These are phyloP conservation scores for Anguilla pacifica DNA, from an alignment of 2,797 vertebrate species.

Conservation along the genomic window DNA sequence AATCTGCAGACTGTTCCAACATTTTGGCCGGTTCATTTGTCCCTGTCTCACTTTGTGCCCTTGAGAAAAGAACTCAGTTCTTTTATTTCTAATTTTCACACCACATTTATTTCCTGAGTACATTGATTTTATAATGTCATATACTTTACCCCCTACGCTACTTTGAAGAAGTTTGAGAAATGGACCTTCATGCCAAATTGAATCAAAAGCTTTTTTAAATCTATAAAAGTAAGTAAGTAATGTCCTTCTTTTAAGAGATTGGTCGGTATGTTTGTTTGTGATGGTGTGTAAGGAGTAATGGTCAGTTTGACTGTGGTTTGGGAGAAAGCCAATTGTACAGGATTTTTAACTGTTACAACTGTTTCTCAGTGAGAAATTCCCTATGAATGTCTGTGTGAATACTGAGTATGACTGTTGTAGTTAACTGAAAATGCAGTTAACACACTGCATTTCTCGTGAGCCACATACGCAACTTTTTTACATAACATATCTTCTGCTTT, in stretches of 20 bases:
- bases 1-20: background rate
- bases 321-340: background rate
- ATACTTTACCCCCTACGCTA: slow-evolving; percentile 4
- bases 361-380: background rate
- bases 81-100: slow-evolving; percentile 15
- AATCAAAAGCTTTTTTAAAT: slow-evolving; percentile 9
- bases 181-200: slow-evolving; percentile 2
- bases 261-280: background rate
- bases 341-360: background rate
- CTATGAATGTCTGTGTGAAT: background rate
- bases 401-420: background rate
- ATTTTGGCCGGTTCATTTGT: background rate
- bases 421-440: background rate
- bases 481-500: too few relatives aligned
- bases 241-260: background rate
- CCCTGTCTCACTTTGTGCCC: slow-evolving; percentile 3
- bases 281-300: background rate
- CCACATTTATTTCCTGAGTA: slow-evolving; percentile 14
- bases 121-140: slow-evolving; percentile 12
- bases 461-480: background rate
- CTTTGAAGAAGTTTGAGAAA: slow-evolving; percentile 11
- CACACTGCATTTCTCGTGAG: background rate
- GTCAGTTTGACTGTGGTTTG: background rate
- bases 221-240: background rate
- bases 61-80: background rate